Percentiles rank a stretch among this genome's conserved stretches.
Conservation (phyloP, 2,888 invertebrate genomes). For the Cryptus armator region DNA sequence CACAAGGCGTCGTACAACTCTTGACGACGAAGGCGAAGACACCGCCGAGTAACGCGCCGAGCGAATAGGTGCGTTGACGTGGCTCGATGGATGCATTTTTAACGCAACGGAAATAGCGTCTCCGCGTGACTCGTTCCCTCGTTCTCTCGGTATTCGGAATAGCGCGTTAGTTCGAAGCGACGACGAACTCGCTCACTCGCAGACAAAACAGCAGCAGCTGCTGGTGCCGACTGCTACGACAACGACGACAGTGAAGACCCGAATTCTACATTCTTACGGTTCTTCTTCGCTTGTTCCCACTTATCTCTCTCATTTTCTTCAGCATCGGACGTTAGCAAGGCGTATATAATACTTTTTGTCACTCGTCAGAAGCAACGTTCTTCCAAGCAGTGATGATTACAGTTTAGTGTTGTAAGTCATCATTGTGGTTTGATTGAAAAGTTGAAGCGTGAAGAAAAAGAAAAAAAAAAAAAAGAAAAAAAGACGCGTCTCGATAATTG, state of each 20-base stretch:
- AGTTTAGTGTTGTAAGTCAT: neutral
- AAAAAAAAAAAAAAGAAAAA: neutral
- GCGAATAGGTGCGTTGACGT: constrained; percentile 78
- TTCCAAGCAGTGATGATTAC: constrained; percentile 1
- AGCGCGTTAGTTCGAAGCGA: constrained; percentile 69
- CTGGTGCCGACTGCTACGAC: constrained; percentile 72
- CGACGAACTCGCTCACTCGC: constrained; percentile 66
- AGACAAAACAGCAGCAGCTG: constrained; percentile 82
- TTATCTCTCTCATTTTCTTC: constrained; percentile 23
- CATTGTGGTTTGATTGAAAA: constrained; percentile 28
- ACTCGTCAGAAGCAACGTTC: constrained; percentile 13
- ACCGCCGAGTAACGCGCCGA: constrained; percentile 56
- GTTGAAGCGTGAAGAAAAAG: neutral
- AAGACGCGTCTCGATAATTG: constrained; percentile 18
- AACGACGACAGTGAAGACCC: constrained; percentile 66
- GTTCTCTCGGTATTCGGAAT: constrained; percentile 71
- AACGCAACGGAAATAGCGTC: constrained; percentile 83
- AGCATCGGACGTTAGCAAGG: neutral
- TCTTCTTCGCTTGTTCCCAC: constrained; percentile 58
- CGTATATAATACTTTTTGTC: constrained; percentile 14
- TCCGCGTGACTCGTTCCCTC: constrained; percentile 63
- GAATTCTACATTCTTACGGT: constrained; percentile 71
- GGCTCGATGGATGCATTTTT: constrained; percentile 83
- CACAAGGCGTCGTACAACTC: constrained; percentile 36
- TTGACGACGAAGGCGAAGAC: constrained; percentile 53